phyloP scores from a whole-genome alignment of 1,140 invertebrate genomes.

The Drosophila chauvacae region DNA sequence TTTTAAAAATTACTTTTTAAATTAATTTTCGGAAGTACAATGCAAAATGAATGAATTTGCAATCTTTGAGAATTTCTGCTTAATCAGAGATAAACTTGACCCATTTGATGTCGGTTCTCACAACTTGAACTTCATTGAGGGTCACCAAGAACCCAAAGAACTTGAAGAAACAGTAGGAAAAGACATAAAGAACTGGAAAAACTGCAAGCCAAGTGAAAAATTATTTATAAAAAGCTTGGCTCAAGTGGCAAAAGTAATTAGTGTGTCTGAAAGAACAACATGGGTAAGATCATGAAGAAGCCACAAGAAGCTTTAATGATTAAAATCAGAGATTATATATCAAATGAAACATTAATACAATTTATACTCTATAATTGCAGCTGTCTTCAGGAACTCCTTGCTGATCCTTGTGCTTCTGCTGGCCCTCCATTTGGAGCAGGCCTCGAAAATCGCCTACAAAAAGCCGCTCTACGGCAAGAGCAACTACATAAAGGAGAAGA shows the following conservation, averaged over 20 bases:
- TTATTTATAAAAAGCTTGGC: slow-evolving; percentile 26
- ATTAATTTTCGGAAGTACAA: too few relatives aligned
- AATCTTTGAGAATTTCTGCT: slow-evolving; percentile 12
- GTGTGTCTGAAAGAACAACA: slow-evolving; percentile 16
- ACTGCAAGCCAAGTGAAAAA: slow-evolving; percentile 36
- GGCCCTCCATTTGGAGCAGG: slow-evolving; percentile 42
- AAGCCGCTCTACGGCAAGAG: slow-evolving; percentile 63
- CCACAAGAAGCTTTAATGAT: background rate
- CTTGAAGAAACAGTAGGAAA: background rate
- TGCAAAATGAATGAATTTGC: slow-evolving; percentile 26
- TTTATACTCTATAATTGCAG: background rate
- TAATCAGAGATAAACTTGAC: slow-evolving; percentile 20
- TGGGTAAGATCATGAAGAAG: slow-evolving; percentile 28
- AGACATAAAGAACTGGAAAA: slow-evolving; percentile 13
- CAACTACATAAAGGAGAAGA: slow-evolving; percentile 62
- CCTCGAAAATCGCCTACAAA: slow-evolving; percentile 75
- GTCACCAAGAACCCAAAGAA: background rate
- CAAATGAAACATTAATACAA: background rate
- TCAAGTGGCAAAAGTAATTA: slow-evolving; percentile 10
- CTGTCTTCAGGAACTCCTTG: slow-evolving; percentile 15
- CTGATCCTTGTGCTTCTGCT: slow-evolving; percentile 35
- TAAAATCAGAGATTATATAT: background rate
- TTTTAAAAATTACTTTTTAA: too few relatives aligned
- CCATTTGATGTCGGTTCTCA: slow-evolving; percentile 22
- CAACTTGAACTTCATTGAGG: slow-evolving; percentile 47